Conservation (phyloP, 2,888 invertebrate species). For the Physocephala rufipes region DNA sequence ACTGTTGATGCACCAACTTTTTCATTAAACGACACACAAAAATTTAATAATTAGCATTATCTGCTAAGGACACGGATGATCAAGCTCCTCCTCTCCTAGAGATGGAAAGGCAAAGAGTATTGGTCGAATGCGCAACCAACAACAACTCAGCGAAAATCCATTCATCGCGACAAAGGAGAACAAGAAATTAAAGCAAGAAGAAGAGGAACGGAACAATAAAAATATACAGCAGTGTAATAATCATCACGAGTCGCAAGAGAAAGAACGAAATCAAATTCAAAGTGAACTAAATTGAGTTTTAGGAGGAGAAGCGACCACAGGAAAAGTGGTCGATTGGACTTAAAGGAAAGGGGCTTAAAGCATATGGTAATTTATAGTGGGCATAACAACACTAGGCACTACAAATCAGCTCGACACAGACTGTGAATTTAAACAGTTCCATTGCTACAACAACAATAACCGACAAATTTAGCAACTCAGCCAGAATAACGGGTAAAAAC, state of each 20-base stretch:
- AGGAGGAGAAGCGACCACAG: too few species aligned
- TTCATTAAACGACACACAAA: neutral
- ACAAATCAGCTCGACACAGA: conserved; percentile 26
- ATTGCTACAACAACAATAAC: conserved; percentile 21
- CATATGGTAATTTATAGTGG: neutral
- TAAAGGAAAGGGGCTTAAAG: too few species aligned
- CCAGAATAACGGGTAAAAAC: too few species aligned
- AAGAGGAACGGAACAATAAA: neutral
- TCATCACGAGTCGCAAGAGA: neutral
- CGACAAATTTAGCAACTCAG: neutral
- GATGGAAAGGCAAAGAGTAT: neutral
- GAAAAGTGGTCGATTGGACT: too few species aligned
- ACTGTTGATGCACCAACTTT: too few species aligned
- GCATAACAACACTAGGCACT: conserved; percentile 1
- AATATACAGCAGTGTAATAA: too few species aligned
- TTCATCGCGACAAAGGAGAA: neutral
- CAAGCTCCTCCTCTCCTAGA: neutral
- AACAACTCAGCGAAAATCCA: conserved; percentile 1
- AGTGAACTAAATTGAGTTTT: neutral
- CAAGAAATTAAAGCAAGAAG: neutral
- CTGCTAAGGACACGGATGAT: conserved; percentile 4
- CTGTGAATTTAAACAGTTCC: conserved; percentile 26
- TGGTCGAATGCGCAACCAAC: conserved; percentile 13
- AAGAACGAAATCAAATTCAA: conserved; percentile 4
- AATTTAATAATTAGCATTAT: conserved; percentile 9